A percentile compares a stretch with the other conserved stretches of the same genome.
These are phyloP conservation scores for Brachionus paranguensis DNA, from an alignment of 1,140 invertebrate genomes.

Conservation along the genomic window DNA sequence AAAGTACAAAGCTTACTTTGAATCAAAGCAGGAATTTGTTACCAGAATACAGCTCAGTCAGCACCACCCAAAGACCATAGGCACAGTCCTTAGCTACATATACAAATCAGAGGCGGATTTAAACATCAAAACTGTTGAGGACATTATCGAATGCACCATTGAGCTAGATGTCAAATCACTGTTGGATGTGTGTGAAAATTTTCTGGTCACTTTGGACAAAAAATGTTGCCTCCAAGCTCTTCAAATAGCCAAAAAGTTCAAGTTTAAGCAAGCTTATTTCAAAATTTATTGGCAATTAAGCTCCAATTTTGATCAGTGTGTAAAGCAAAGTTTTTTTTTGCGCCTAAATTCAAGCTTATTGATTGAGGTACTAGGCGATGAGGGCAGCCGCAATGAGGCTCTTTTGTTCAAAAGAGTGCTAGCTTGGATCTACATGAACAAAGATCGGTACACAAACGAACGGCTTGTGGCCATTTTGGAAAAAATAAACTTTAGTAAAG, in stretches of 20 bases:
- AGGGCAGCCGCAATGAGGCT: background rate
- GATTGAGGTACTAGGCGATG: background rate
- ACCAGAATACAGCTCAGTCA: background rate
- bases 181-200: background rate
- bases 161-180: background rate
- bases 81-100: background rate
- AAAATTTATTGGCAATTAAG: background rate
- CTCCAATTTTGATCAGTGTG: slow-evolving; percentile 26
- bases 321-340: background rate
- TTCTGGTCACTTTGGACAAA: background rate
- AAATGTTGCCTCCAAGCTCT: background rate
- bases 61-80: background rate
- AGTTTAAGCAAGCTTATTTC: slow-evolving; percentile 2
- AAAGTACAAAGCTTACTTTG: background rate
- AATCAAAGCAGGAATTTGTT: slow-evolving; percentile 16
- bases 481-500: background rate
- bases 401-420: background rate
- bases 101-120: background rate
- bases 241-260: background rate
- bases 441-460: background rate
- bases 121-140: background rate
- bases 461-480: background rate
- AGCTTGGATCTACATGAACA: background rate
- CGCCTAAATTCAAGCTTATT: background rate
- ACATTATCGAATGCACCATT: background rate